These are phyloP conservation scores for Melinaea menophilus DNA, from an alignment of 2,888 invertebrate species.

Conservation along the genomic window DNA sequence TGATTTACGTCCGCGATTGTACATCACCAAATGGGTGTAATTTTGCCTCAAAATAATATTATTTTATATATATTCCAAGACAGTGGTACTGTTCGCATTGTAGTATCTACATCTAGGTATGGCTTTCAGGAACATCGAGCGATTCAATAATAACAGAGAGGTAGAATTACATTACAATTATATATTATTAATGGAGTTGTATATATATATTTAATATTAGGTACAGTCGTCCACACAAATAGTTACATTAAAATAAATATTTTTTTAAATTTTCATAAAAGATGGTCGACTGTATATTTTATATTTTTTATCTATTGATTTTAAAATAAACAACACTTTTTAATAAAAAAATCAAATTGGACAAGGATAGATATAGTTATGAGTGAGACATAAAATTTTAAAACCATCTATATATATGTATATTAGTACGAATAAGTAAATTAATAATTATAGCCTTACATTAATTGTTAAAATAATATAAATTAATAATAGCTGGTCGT, in stretches of 20 bases:
- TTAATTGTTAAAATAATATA: neutral
- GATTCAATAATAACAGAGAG: constrained; percentile 23
- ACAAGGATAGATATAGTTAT: too few species aligned
- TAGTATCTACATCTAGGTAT: constrained; percentile 16
- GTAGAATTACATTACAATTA: constrained; percentile 21
- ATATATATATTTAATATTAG: constrained; percentile 1
- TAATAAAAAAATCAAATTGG: too few species aligned
- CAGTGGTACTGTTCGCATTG: neutral
- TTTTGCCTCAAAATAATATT: too few species aligned
- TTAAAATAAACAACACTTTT: too few species aligned
- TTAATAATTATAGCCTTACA: neutral
- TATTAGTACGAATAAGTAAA: neutral
- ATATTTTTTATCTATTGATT: too few species aligned
- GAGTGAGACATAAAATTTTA: too few species aligned
- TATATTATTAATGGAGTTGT: neutral
- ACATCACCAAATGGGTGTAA: too few species aligned
- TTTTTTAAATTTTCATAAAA: too few species aligned
- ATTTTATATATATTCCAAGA: neutral
- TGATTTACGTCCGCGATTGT: too few species aligned
- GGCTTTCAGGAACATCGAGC: constrained; percentile 25
- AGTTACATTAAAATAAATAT: neutral
- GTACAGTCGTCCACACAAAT: constrained; percentile 3
- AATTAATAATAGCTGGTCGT: neutral
- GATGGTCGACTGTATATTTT: too few species aligned
- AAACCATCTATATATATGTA: too few species aligned